Conservation (phyloP, 1,140 invertebrate species). For the Pachypeltis micranthus region DNA sequence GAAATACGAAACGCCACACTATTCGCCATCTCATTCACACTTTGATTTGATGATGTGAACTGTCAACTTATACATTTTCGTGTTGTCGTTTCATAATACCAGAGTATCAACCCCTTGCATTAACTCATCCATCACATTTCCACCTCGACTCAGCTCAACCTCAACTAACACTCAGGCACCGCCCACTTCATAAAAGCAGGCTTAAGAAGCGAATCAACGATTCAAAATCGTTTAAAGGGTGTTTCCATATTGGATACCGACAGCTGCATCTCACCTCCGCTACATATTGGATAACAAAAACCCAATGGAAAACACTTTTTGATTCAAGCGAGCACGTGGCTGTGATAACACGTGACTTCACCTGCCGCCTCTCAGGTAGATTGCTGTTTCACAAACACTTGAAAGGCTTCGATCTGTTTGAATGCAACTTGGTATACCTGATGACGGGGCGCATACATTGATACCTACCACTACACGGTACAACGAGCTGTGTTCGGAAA, state of each 20-base stretch:
- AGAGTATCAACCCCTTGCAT: too few relatives aligned
- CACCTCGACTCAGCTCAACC: too few relatives aligned
- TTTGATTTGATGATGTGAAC: too few relatives aligned
- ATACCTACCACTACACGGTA: neutral
- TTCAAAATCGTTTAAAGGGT: neutral
- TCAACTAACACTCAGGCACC: too few relatives aligned
- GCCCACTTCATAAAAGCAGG: neutral
- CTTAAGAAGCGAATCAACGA: neutral
- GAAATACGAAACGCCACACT: too few relatives aligned
- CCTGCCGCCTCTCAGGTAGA: neutral
- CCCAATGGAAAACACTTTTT: neutral
- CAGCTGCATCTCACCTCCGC: neutral
- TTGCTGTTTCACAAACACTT: neutral
- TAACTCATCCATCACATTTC: too few relatives aligned
- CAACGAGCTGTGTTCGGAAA: neutral
- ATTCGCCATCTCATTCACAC: too few relatives aligned
- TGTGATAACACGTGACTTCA: neutral
- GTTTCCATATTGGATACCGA: neutral
- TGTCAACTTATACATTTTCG: too few relatives aligned
- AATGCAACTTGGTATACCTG: neutral
- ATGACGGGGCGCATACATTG: neutral
- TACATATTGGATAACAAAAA: neutral
- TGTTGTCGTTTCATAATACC: too few relatives aligned
- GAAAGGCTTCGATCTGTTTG: neutral
- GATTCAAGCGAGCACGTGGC: neutral